Base-by-base conservation (phyloP, 2,888 invertebrate species). In the Blera fallax region DNA sequence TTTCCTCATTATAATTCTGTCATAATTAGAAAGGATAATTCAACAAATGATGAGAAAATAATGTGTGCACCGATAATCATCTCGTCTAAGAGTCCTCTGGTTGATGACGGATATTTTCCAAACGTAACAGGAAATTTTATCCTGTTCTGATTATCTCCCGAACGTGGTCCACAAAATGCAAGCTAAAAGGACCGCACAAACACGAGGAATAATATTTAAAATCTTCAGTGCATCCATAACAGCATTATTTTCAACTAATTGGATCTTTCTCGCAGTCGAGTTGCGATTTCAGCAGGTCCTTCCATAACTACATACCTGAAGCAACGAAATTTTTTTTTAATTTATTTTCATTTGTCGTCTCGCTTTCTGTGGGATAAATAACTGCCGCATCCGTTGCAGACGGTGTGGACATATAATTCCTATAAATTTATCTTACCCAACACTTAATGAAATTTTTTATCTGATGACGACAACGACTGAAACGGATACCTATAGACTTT, bases 371-470 rank as follows among this genome's bases (percentile, higher is more conserved):
- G 18, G 27, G 18, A 34, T 62, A 73, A 73, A 62, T 32, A 73
- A 73, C 50, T 73, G 32, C 29, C 43, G 43, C 73, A 73, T 73
- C 73, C 62, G 52, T 21, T 73, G 62, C 52, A 37, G 40, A 52
- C 62, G 62, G 40, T 24, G 14, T 37, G 60, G 40, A 50, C 50
- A 14, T 11, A 62, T 40, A 62, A 62, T 62, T 50, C 34, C 11
- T 14, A 48, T 14, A 27, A 40, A 52, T 32, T 6, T 73, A 54
- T 43, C 62, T 62, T 52, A 52, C 34, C 54, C 45, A 54, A 45
- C 43, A 56, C 45, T 54, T 74, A 74, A 74, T 74, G 62, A 74
- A 60, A 32, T 74, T 52, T 74, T 64, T 64, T 64, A 74, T 74
- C 64, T 54, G 73, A 74, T 56, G 32, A 43, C 16, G 29, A 56